phyloP scores from a whole-genome alignment of 2,113 vertebrate species.

The Felis chaus region DNA sequence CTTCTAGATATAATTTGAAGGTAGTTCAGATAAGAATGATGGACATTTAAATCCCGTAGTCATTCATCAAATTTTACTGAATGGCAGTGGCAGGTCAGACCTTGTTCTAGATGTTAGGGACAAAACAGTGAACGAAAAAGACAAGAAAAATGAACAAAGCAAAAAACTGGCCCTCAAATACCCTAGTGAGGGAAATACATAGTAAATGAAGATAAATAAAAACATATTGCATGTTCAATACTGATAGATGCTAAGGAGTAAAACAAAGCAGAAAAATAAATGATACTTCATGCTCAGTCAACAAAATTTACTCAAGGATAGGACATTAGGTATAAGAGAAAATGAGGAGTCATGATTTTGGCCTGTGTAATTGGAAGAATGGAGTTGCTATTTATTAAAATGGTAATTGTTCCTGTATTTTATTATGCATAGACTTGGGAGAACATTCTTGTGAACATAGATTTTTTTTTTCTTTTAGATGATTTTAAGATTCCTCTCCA shows the following conservation, averaged over 20 bases:
- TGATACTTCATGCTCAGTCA: not conserved
- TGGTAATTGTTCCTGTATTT: not conserved
- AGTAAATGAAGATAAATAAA: not conserved
- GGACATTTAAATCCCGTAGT: not conserved
- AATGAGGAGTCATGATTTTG: not conserved
- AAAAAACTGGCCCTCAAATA: not conserved
- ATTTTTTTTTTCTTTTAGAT: not conserved
- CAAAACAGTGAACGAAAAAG: not conserved
- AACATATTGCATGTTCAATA: not conserved
- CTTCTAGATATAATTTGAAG: not conserved
- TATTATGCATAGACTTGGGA: not conserved
- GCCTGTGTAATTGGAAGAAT: not conserved
- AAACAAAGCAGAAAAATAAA: not conserved
- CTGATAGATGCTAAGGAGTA: not conserved
- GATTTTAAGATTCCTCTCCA: not conserved
- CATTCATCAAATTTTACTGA: not conserved
- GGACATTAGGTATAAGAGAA: not conserved
- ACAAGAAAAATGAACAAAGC: not conserved
- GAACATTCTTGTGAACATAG: not conserved
- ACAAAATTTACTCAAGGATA: not conserved
- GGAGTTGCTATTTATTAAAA: not conserved
- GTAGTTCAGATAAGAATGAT: not conserved
- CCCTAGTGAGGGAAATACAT: not conserved
- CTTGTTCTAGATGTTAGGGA: not conserved
- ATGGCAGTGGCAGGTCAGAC: not conserved